These are phyloP conservation scores for Zosterops hypoxanthus DNA, from an alignment of 2,113 vertebrate genomes.

Conservation along the genomic window DNA sequence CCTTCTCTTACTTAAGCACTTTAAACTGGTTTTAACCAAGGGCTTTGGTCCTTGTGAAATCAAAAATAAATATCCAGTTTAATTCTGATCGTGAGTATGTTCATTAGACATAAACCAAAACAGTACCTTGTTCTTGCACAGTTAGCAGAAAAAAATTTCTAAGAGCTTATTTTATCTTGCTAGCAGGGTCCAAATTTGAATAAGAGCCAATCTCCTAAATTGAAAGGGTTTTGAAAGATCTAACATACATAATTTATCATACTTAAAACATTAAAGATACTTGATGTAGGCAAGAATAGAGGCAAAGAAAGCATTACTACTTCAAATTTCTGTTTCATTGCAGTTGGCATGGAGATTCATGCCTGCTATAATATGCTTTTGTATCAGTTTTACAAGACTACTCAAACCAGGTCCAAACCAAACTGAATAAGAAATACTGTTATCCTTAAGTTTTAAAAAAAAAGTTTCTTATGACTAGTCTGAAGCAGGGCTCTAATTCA, in stretches of 20 bases:
- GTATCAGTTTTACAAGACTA: not conserved
- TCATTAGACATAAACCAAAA: not conserved
- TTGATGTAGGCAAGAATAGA: not conserved
- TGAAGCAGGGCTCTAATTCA: not conserved
- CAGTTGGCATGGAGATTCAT: not conserved
- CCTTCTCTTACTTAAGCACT: not conserved
- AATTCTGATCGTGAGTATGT: not conserved
- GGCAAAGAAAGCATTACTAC: not conserved
- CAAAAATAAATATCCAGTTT: not conserved
- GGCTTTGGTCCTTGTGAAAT: not conserved
- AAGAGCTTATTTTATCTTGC: not conserved
- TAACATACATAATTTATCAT: not conserved
- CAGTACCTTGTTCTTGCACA: not conserved
- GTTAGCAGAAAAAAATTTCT: not conserved
- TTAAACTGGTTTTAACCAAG: not conserved
- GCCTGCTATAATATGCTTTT: not conserved
- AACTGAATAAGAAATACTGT: not conserved
- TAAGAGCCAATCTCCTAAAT: not conserved
- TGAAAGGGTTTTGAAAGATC: not conserved
- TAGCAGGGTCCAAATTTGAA: not conserved
- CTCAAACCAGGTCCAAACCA: not conserved
- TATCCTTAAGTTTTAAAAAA: not conserved
- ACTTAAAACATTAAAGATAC: not conserved
- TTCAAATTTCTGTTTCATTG: not conserved
- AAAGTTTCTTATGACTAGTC: not conserved